These are phyloP conservation scores for Melitaea cinxia DNA, from an alignment of 1,140 invertebrate genomes.

Conservation along the genomic window DNA sequence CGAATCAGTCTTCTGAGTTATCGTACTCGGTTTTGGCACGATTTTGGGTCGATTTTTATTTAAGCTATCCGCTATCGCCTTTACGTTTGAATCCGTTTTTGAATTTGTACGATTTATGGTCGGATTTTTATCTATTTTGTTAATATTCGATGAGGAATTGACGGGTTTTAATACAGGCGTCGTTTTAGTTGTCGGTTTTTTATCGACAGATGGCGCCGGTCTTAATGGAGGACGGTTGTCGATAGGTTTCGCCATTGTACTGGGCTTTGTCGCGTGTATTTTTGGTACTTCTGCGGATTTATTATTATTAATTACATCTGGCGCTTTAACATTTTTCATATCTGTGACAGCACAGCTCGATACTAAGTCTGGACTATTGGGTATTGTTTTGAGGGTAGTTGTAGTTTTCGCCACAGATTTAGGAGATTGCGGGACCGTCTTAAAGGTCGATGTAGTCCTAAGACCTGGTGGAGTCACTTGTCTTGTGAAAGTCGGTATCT, in stretches of 20 bases:
- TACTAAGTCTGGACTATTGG: constrained; percentile 87
- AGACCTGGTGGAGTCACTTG: constrained; percentile 81
- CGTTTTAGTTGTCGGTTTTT: constrained; percentile 58
- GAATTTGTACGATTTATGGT: constrained; percentile 52
- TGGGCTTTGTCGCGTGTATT: constrained; percentile 58
- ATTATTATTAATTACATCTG: constrained; percentile 83
- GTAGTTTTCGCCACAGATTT: constrained; percentile 58
- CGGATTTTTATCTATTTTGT: constrained; percentile 56
- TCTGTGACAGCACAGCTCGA: constrained; percentile 83
- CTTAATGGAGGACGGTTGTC: constrained; percentile 66
- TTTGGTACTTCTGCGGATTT: constrained; percentile 66
- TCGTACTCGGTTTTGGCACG: constrained; percentile 64
- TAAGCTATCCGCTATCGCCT: constrained; percentile 68
- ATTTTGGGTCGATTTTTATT: constrained; percentile 75
- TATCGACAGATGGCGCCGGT: constrained; percentile 57
- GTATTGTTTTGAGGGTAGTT: constrained; percentile 55
- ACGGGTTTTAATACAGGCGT: constrained; percentile 55
- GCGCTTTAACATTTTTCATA: constrained; percentile 82
- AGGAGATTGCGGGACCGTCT: constrained; percentile 62
- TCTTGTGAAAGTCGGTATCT: constrained; percentile 72
- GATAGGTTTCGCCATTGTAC: constrained; percentile 48
- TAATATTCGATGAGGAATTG: constrained; percentile 50
- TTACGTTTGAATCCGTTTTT: constrained; percentile 68
- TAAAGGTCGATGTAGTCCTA: constrained; percentile 70
- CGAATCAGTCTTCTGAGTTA: constrained; percentile 63